Evolutionary conservation across 2,113 vertebrate genomes (phyloP).

Genomic region (Nesogale talazaci): DNA sequence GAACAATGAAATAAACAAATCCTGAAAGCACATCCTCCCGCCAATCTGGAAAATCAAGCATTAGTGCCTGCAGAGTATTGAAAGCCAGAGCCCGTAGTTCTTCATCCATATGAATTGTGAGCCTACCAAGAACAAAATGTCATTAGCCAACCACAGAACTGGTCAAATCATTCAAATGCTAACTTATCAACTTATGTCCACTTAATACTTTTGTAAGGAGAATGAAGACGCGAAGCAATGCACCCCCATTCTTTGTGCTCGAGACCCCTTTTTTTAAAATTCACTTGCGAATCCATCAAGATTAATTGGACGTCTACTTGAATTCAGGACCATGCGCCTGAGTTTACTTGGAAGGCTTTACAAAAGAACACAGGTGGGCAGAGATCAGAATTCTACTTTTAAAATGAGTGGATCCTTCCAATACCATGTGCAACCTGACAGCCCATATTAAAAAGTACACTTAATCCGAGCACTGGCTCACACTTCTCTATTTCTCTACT

Average conservation of each 20-base stretch:
- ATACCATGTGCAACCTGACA: background rate
- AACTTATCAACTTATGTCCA: background rate
- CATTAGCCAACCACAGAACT: conserved; percentile 54
- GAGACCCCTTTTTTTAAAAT: conserved; percentile 22
- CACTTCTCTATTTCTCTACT: background rate
- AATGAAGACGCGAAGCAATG: background rate
- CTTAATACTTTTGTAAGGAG: background rate
- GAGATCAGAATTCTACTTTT: conserved; percentile 30
- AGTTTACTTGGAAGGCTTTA: background rate
- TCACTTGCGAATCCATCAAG: background rate
- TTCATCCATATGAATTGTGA: conserved; percentile 99
- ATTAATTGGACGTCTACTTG: background rate
- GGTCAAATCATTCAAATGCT: rapidly evolving
- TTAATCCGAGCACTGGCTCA: background rate
- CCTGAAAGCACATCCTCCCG: conserved; percentile 98
- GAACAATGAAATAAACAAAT: conserved; percentile 97
- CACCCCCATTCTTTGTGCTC: background rate
- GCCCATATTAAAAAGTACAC: background rate
- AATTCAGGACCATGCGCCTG: background rate
- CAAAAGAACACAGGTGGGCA: background rate
- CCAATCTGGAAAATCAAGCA: conserved; percentile 99
- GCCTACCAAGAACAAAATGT: conserved; percentile 85
- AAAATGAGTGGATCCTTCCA: conserved; percentile 28
- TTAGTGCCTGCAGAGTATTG: conserved; percentile 97
- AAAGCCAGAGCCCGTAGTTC: conserved; percentile 98